These are phyloP conservation scores for Pogonocherus hispidulus DNA, from an alignment of 2,888 invertebrate species.

Conservation along the genomic window DNA sequence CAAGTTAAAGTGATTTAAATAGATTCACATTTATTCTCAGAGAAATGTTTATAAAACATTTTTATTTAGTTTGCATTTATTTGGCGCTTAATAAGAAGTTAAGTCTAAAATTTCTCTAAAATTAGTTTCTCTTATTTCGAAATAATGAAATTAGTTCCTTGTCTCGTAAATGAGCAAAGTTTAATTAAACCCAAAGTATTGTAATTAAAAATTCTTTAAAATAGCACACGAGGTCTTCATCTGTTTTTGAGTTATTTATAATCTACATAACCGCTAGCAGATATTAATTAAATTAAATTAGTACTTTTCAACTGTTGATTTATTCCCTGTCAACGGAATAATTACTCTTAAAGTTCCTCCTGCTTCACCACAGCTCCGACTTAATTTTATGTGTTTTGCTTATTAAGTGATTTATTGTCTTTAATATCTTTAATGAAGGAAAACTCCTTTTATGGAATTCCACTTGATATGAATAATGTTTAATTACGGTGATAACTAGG, in stretches of 20 bases:
- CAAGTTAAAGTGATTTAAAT: no score
- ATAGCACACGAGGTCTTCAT: conserved; percentile 28
- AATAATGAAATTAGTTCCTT: conserved; percentile 28
- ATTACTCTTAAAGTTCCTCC: conserved; percentile 24
- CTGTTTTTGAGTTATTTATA: conserved; percentile 33
- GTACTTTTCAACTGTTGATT: conserved; percentile 32
- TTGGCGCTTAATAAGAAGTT: background rate
- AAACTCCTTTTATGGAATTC: background rate
- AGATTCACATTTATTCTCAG: no score
- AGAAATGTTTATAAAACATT: no score
- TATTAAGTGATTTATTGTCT: conserved; percentile 28
- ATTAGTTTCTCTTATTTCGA: conserved; percentile 22
- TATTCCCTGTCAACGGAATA: conserved; percentile 21
- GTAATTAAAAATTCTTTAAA: conserved; percentile 32
- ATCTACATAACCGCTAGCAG: conserved; percentile 24
- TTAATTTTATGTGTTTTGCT: conserved; percentile 27
- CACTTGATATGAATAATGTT: background rate
- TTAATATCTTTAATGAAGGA: conserved; percentile 16
- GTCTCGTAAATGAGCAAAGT: conserved; percentile 23
- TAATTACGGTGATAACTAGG: background rate
- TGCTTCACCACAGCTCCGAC: conserved; percentile 16
- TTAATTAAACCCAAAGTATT: conserved; percentile 30
- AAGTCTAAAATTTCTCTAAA: conserved; percentile 10
- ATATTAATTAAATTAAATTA: conserved; percentile 31
- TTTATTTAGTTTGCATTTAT: background rate